phyloP scores from a whole-genome alignment of 2,797 vertebrate species.

The Picus viridis region DNA sequence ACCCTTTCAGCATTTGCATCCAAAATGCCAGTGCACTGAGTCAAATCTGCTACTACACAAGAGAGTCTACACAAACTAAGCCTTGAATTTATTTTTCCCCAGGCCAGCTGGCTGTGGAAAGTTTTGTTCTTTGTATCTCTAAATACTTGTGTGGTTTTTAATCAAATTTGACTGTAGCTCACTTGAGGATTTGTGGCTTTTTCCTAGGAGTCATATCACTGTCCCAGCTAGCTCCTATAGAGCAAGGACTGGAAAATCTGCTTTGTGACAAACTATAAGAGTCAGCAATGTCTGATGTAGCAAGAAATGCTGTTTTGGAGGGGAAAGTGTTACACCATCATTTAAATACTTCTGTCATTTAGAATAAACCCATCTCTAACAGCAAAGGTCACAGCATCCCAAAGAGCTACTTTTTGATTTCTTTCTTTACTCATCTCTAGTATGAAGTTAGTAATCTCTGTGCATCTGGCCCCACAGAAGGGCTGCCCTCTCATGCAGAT shows the following conservation, averaged over 20 bases:
- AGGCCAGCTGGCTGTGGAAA: conserved; percentile 36
- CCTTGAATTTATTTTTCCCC: neutral
- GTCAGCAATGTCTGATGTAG: conserved; percentile 17
- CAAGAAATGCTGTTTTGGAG: conserved; percentile 38
- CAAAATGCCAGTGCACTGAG: conserved; percentile 17
- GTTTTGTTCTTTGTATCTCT: conserved; percentile 1
- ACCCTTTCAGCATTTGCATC: conserved; percentile 36
- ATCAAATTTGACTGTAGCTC: conserved; percentile 16
- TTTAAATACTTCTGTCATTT: conserved; percentile 42
- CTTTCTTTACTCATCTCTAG: neutral
- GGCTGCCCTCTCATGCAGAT: neutral
- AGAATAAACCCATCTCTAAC: conserved; percentile 5
- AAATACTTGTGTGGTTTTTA: conserved; percentile 21
- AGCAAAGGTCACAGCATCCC: conserved; percentile 14
- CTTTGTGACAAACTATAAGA: conserved; percentile 25
- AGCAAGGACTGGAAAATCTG: conserved; percentile 36
- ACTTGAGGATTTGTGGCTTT: conserved; percentile 35
- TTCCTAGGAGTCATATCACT: conserved; percentile 23
- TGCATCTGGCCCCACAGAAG: neutral
- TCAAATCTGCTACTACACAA: conserved; percentile 45
- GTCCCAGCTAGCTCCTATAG: neutral
- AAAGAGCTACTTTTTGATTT: neutral
- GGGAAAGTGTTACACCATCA: conserved; percentile 1
- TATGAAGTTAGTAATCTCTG: neutral
- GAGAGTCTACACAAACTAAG: conserved; percentile 17